phyloP scores from a whole-genome alignment of 2,113 vertebrate species.

The Pampusana beccarii region DNA sequence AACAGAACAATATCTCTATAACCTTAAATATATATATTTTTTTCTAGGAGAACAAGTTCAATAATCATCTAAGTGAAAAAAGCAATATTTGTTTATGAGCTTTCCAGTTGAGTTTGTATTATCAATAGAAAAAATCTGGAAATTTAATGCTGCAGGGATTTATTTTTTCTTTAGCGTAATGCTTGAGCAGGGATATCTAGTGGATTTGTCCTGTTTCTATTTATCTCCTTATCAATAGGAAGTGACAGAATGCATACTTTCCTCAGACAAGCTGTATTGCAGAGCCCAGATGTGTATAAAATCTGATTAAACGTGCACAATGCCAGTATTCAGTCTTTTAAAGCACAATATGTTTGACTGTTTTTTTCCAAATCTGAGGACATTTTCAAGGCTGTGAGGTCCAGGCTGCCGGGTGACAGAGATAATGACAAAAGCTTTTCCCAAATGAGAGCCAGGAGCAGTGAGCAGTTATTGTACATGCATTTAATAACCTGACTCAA shows the following conservation, averaged over 20 bases:
- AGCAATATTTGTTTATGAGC: neutral
- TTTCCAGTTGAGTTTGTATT: neutral
- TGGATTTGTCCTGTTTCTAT: constrained; percentile 21
- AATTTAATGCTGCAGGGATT: neutral
- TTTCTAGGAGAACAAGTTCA: neutral
- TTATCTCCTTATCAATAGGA: constrained; percentile 56
- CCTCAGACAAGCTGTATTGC: constrained; percentile 10
- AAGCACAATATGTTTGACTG: constrained; percentile 13
- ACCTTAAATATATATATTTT: neutral
- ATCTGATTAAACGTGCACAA: constrained; percentile 64
- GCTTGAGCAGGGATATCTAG: neutral
- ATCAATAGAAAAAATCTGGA: neutral
- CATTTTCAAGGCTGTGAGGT: constrained; percentile 9
- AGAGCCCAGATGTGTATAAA: constrained; percentile 54
- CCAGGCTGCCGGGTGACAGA: constrained; percentile 43
- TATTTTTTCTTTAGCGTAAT: constrained; percentile 29
- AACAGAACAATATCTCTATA: neutral
- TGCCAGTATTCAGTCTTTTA: constrained; percentile 41
- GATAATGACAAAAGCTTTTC: constrained; percentile 45
- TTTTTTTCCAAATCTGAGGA: constrained; percentile 37
- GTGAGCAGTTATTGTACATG: neutral
- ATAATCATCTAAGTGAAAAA: neutral
- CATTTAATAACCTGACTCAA: constrained; percentile 5
- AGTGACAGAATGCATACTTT: constrained; percentile 48
- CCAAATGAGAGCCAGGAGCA: constrained; percentile 17